Percentiles rank a stretch among this genome's conserved stretches.
Conservation (phyloP, 1,140 invertebrate species). For the Arctopsyche grandis region DNA sequence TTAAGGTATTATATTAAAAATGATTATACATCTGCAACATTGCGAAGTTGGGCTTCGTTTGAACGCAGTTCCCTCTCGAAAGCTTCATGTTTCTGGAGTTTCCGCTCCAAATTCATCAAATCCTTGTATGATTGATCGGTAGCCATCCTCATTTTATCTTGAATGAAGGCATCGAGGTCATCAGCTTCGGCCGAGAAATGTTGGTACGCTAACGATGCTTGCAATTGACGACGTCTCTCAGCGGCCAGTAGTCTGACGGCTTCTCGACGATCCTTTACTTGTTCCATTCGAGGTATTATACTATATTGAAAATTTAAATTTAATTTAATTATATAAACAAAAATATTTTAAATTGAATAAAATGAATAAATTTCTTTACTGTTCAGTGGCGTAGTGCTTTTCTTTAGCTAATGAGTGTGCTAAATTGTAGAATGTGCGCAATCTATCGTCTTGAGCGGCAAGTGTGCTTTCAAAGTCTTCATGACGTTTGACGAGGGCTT, state of each 20-base stretch:
- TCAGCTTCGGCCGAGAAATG: constrained; percentile 90
- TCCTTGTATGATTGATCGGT: constrained; percentile 92
- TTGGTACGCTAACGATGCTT: constrained; percentile 72
- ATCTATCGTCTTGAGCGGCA: constrained; percentile 90
- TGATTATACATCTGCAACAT: constrained; percentile 77
- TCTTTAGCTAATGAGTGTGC: constrained; percentile 86
- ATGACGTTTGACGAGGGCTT: constrained; percentile 92
- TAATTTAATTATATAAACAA: constrained; percentile 17
- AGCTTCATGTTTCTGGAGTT: constrained; percentile 97
- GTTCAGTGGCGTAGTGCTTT: constrained; percentile 86
- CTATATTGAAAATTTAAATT: constrained; percentile 61
- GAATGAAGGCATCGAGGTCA: constrained; percentile 89
- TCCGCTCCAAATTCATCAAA: constrained; percentile 89
- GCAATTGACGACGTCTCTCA: constrained; percentile 75
- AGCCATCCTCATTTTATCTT: constrained; percentile 91
- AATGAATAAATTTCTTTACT: constrained; percentile 66
- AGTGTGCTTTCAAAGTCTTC: constrained; percentile 95
- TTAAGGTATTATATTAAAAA: background rate
- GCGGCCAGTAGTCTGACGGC: constrained; percentile 80
- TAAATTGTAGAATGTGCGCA: constrained; percentile 86
- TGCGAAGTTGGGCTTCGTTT: constrained; percentile 87
- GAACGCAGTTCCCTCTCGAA: constrained; percentile 94
- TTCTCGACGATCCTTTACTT: constrained; percentile 79
- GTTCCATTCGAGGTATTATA: constrained; percentile 78
- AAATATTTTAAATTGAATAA: constrained; percentile 13